A percentile compares a stretch with the other conserved stretches of the same genome.
phyloP scores from a whole-genome alignment of 2,113 vertebrate species.

The Lepus europaeus region DNA sequence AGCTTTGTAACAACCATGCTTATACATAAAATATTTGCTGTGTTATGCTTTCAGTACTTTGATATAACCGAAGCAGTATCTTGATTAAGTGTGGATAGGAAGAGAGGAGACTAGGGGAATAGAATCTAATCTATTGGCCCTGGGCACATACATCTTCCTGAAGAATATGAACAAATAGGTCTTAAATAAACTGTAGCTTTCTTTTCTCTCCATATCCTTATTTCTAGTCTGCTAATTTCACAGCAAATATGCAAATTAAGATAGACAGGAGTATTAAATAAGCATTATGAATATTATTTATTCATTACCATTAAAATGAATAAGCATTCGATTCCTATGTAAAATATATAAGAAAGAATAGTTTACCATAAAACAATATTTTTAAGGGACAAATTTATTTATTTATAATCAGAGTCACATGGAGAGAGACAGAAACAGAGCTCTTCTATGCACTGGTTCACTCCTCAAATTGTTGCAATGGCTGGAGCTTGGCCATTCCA shows the following conservation, averaged over 20 bases:
- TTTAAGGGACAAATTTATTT: not conserved
- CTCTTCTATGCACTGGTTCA: too few species aligned
- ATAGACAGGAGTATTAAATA: not conserved
- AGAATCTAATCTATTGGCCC: not conserved
- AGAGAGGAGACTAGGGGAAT: not conserved
- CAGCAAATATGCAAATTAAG: not conserved
- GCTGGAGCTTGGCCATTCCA: too few species aligned
- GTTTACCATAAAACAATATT: not conserved
- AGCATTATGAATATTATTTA: not conserved
- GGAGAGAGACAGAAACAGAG: too few species aligned
- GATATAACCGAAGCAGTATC: not conserved
- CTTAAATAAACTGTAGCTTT: not conserved
- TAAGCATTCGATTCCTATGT: not conserved
- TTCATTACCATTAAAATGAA: not conserved
- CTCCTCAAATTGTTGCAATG: too few species aligned
- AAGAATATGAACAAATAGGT: not conserved
- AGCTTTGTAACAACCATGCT: not conserved
- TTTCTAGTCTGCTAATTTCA: not conserved
- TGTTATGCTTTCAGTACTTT: not conserved
- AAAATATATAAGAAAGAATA: not conserved
- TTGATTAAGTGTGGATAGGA: not conserved
- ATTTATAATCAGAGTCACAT: too few species aligned
- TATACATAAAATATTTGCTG: not conserved
- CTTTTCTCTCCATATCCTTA: not conserved
- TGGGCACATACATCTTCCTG: not conserved